phyloP scores from a whole-genome alignment of 2,113 vertebrate species.

The Erythrolamprus reginae region DNA sequence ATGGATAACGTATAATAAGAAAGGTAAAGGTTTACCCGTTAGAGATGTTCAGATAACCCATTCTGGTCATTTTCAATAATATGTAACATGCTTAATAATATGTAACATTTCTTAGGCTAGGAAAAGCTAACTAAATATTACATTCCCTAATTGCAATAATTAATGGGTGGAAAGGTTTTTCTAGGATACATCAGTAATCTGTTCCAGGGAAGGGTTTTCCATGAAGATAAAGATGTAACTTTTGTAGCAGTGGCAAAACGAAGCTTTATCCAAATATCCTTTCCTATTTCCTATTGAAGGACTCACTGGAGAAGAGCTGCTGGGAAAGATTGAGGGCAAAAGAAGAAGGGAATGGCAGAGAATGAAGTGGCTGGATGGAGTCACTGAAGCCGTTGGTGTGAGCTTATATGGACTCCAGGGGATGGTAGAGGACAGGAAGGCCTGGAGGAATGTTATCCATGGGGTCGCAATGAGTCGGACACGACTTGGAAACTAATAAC shows the following conservation, averaged over 20 bases:
- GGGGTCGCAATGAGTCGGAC: too few relatives aligned
- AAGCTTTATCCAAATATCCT: background rate
- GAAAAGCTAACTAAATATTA: conserved; percentile 43
- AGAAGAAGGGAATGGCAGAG: too few relatives aligned
- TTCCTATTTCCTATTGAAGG: background rate
- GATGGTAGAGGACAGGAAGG: too few relatives aligned
- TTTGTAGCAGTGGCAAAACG: background rate
- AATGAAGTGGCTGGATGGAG: too few relatives aligned
- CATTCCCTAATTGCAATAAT: conserved; percentile 26
- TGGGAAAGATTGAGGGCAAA: too few relatives aligned
- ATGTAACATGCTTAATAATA: conserved; percentile 67
- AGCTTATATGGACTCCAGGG: too few relatives aligned
- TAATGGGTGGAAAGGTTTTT: conserved; percentile 31
- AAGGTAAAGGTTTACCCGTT: conserved; percentile 67
- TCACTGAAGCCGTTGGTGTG: too few relatives aligned
- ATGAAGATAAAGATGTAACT: background rate
- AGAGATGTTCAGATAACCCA: conserved; percentile 59
- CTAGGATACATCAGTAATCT: conserved; percentile 14
- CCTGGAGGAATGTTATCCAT: too few relatives aligned
- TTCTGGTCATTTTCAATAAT: conserved; percentile 65
- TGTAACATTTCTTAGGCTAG: conserved; percentile 55
- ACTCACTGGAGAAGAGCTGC: too few relatives aligned
- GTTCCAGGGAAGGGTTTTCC: background rate
- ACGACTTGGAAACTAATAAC: too few relatives aligned
- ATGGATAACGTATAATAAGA: conserved; percentile 61